Percentiles rank a stretch among this genome's conserved stretches.
Evolutionary conservation across 2,888 invertebrate species (phyloP).

Genomic region (Oscheius sp.): DNA sequence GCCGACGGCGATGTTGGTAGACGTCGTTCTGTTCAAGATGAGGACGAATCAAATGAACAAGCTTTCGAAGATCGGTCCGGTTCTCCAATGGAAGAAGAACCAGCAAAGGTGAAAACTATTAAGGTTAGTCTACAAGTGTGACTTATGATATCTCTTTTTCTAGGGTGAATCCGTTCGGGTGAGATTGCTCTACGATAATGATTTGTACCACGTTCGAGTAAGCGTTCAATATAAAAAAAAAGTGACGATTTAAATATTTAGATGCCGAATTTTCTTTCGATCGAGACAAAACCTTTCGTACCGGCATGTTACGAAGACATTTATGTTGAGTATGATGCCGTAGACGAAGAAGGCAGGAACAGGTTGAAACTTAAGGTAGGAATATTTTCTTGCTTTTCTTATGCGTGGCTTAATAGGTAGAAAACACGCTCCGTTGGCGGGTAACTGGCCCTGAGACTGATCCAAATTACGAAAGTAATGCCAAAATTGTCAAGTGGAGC

Average conservation of each 20-base stretch:
- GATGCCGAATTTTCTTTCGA: constrained; percentile 80
- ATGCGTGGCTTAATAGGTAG: constrained; percentile 79
- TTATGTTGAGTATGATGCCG: constrained; percentile 96
- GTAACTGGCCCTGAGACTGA: constrained; percentile 76
- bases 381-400: background rate
- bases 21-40: background rate
- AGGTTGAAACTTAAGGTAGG: constrained; percentile 78
- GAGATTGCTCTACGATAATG: constrained; percentile 27
- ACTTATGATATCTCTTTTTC: background rate
- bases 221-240: background rate
- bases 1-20: constrained; percentile 37
- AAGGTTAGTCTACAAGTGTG: background rate
- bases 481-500: constrained; percentile 94
- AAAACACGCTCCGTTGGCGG: constrained; percentile 97
- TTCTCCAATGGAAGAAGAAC: constrained; percentile 17
- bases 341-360: constrained; percentile 96
- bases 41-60: background rate
- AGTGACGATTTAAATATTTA: background rate
- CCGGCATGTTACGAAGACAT: constrained; percentile 90
- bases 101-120: no score
- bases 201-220: constrained; percentile 8
- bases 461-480: constrained; percentile 86
- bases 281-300: constrained; percentile 96
- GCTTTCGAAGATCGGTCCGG: background rate
- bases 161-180: background rate